These are phyloP conservation scores for Euwallacea similis DNA, from an alignment of 1,140 invertebrate genomes.

Conservation along the genomic window DNA sequence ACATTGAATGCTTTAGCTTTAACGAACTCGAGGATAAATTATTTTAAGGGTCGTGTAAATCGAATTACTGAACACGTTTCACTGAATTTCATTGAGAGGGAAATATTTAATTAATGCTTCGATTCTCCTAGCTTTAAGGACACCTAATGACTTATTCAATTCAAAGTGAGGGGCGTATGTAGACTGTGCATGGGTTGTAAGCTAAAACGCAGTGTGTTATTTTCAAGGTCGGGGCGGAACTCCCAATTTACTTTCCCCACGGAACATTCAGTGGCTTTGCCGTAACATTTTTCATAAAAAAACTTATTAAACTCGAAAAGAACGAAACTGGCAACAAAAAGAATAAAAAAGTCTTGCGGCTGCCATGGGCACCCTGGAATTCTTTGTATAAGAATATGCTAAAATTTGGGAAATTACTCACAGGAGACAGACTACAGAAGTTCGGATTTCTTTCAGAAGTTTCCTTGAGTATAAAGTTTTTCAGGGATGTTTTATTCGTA, in stretches of 20 bases:
- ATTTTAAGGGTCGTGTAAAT: not conserved
- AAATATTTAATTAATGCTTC: conserved; percentile 6
- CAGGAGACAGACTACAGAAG: conserved; percentile 2
- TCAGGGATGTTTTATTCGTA: too few relatives aligned
- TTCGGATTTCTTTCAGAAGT: conserved; percentile 4
- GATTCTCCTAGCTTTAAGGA: too few relatives aligned
- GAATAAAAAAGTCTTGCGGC: conserved; percentile 6
- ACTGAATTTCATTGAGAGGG: not conserved
- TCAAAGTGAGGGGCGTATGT: too few relatives aligned
- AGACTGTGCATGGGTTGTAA: too few relatives aligned
- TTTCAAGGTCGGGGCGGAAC: too few relatives aligned
- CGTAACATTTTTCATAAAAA: conserved; percentile 1
- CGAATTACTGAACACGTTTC: conserved; percentile 1
- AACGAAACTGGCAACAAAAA: not conserved
- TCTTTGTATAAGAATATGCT: conserved; percentile 1
- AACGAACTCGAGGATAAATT: not conserved
- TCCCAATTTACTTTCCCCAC: too few relatives aligned
- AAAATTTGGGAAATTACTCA: conserved; percentile 11
- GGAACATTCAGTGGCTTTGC: not conserved
- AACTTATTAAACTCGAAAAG: conserved; percentile 7
- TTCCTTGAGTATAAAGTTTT: not conserved
- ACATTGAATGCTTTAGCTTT: not conserved
- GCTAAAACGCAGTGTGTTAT: too few relatives aligned
- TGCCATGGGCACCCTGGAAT: not conserved
- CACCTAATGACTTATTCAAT: too few relatives aligned